Evolutionary conservation across 2,888 invertebrate genomes (phyloP), one percentile per base, ranked within the genome.

Genomic region (Oscheius sp.): DNA sequence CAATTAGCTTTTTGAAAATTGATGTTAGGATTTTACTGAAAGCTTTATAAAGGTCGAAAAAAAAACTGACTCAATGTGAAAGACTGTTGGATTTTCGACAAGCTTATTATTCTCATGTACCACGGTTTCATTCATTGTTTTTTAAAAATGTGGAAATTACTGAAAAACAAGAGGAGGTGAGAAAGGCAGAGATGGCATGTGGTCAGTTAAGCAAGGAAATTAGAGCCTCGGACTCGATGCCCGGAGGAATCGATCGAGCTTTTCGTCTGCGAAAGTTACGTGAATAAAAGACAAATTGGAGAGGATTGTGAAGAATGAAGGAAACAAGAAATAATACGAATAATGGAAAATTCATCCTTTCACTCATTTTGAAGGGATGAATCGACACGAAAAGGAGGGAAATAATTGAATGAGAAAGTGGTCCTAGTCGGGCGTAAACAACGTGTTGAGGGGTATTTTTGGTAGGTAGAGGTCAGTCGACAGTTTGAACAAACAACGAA

Each of bases 151-250:
- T 24, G 22, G 14, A 9, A 47, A 22, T 47, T 3, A 47, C 47
- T 12, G 5, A 47, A 22, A 12, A 47, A 3, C 24, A 20, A 47
- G 36, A 14, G 36, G 36, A 36, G 14, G 36, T 14, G 14, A 14
- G 8, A 36, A 14, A n/a, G n/a, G n/a, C n/a, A 47, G 24, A 24
- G 47, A 47, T n/a, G n/a, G n/a, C 47, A 47, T 24, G 47, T 47
- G 47, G 47, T 47, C 47, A 47, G 47, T 20, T 22, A 20, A 20
- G 47, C 14, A 47, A 47, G 47, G 47, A 47, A 47, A 47, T 47
- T 47, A 47, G 47, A 47, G 47, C 47, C 47, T 17, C 36, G 36
- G 36, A 8, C 36, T 9, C n/a, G n/a, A n/a, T n/a, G n/a, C 22
- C 47, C 24, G 47, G 20, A 24, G 24, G 24, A 12, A 47, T 47